phyloP scores from a whole-genome alignment of 2,797 vertebrate genomes.

The Chaunax sp. region DNA sequence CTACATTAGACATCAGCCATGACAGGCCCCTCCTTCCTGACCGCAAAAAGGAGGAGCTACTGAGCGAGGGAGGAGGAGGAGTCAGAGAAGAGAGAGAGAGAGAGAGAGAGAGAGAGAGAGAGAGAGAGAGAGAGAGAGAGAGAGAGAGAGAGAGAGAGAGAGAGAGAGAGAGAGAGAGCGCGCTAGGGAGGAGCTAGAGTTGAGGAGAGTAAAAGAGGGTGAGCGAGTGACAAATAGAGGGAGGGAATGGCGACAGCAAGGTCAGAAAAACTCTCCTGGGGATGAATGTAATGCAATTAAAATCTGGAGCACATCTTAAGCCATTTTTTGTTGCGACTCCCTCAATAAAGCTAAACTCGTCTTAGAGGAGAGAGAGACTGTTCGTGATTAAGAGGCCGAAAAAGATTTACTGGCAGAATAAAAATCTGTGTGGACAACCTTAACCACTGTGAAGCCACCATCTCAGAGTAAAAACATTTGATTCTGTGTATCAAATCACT shows the following conservation, averaged over 20 bases:
- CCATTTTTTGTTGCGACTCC: slow-evolving; percentile 15
- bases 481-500: slow-evolving; percentile 39
- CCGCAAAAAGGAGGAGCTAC: slow-evolving; percentile 31
- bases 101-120: background rate
- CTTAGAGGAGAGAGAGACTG: slow-evolving; percentile 13
- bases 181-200: slow-evolving; percentile 28
- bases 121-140: slow-evolving; percentile 1
- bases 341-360: slow-evolving; percentile 34
- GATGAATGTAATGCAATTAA: slow-evolving; percentile 37
- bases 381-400: background rate
- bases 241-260: slow-evolving; percentile 43
- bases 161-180: slow-evolving; percentile 17
- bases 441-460: slow-evolving; percentile 5
- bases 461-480: slow-evolving; percentile 20
- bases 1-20: slow-evolving; percentile 26
- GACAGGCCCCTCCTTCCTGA: slow-evolving; percentile 44
- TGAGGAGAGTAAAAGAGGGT: background rate
- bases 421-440: background rate
- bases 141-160: slow-evolving; percentile 29
- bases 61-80: slow-evolving; percentile 20
- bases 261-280: slow-evolving; percentile 52
- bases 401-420: background rate
- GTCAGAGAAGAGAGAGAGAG: slow-evolving; percentile 9
- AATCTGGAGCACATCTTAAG: slow-evolving; percentile 29
- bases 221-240: slow-evolving; percentile 20